Conservation (phyloP, 2,113 vertebrate species). For the Pseudois nayaur region DNA sequence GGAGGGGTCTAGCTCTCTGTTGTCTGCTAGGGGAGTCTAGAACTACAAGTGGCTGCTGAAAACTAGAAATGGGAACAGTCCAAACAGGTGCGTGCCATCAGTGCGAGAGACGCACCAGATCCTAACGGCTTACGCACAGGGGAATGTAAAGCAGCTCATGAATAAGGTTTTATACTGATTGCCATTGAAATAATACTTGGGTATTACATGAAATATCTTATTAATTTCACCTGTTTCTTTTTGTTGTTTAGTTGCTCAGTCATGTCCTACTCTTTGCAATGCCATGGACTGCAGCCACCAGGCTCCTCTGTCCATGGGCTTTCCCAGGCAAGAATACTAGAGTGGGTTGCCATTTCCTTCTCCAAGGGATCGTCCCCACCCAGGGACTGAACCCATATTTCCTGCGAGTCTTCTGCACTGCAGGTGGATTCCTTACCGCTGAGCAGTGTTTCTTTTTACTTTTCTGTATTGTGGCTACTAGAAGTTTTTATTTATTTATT, state of each 20-base stretch:
- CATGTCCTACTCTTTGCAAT: not conserved
- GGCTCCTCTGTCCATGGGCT: not conserved
- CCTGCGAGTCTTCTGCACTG: not conserved
- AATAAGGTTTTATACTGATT: not conserved
- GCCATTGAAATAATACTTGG: not conserved
- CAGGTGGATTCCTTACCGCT: not conserved
- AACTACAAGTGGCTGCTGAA: rapidly evolving
- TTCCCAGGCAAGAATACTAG: not conserved
- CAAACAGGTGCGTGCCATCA: rapidly evolving
- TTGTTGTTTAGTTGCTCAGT: not conserved
- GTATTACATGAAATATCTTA: not conserved
- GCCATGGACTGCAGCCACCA: not conserved
- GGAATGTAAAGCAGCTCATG: not conserved
- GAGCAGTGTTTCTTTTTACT: not conserved
- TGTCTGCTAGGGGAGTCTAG: not conserved
- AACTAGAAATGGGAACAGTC: not conserved
- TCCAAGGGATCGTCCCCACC: not conserved
- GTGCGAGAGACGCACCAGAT: not conserved
- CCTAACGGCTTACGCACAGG: not conserved
- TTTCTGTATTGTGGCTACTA: not conserved
- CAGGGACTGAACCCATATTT: not conserved
- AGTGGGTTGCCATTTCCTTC: not conserved
- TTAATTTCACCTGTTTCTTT: not conserved
- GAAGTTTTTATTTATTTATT: not conserved
- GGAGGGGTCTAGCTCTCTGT: not conserved